Conservation (phyloP, 2,113 vertebrate species). For the Menura novaehollandiae region DNA sequence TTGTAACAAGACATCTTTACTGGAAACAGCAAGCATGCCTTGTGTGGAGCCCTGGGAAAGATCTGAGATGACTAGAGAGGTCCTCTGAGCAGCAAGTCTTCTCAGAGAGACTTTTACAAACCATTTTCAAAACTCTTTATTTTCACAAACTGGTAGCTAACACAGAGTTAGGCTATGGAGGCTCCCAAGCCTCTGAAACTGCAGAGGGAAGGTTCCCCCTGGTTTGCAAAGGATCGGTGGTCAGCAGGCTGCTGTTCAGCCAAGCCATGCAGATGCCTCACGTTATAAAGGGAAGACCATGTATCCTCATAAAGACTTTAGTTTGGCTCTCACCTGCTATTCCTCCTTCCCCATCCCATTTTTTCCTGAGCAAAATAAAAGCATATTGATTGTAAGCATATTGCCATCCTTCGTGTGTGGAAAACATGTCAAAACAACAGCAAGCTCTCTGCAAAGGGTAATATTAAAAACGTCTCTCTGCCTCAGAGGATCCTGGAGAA, state of each 20-base stretch:
- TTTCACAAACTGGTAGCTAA: background rate
- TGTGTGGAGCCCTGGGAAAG: background rate
- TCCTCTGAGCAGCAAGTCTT: background rate
- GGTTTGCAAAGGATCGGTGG: background rate
- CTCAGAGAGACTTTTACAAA: background rate
- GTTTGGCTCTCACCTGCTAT: background rate
- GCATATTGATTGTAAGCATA: background rate
- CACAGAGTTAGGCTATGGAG: background rate
- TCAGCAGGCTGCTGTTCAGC: background rate
- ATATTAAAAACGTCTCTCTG: background rate
- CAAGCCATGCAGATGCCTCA: background rate
- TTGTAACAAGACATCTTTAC: background rate
- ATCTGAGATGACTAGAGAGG: background rate
- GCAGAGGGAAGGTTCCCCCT: background rate
- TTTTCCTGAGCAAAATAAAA: background rate
- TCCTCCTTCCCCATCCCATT: background rate
- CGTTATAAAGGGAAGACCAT: background rate
- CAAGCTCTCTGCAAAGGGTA: background rate
- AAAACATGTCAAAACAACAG: conserved; percentile 18
- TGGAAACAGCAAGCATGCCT: background rate
- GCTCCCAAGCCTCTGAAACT: background rate
- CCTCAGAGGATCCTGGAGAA: background rate
- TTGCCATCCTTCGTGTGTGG: background rate
- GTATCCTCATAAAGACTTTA: background rate
- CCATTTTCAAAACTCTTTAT: background rate